These are phyloP conservation scores for Tychaedon coryphoeus DNA, from an alignment of 2,113 vertebrate genomes.

Conservation along the genomic window DNA sequence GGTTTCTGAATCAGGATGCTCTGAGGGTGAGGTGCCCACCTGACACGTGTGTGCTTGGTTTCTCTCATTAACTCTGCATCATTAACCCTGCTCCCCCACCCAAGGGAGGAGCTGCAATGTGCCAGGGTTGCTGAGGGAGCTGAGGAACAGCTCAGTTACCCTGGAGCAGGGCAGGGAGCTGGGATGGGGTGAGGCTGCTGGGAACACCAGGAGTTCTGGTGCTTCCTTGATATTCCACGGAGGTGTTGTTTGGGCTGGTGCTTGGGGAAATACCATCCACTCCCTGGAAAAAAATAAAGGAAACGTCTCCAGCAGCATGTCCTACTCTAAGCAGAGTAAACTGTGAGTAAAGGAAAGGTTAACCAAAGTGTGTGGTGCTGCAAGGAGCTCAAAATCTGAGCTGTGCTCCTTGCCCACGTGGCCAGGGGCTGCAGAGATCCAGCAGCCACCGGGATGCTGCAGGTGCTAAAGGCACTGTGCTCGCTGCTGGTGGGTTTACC, in stretches of 20 bases:
- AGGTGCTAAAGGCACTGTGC: not conserved
- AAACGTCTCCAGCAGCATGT: not conserved
- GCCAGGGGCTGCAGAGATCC: not conserved
- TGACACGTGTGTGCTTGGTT: not conserved
- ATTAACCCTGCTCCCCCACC: not conserved
- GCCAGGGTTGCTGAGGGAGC: not conserved
- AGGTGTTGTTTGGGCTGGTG: not conserved
- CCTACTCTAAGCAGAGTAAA: not conserved
- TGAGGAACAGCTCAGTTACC: accelerated
- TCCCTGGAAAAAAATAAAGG: not conserved
- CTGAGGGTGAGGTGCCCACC: not conserved
- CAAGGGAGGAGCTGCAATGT: not conserved
- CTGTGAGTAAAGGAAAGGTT: not conserved
- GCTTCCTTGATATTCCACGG: not conserved
- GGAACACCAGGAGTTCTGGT: not conserved
- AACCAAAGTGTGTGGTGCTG: not conserved
- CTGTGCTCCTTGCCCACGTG: not conserved
- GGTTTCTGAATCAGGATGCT: not conserved
- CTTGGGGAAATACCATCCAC: slow-evolving; percentile 11
- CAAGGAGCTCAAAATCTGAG: not conserved
- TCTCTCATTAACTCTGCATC: not conserved
- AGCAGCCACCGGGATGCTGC: accelerated
- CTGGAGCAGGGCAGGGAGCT: not conserved
- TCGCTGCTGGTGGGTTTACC: not conserved
- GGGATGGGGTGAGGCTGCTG: not conserved